Conservation (phyloP, 2,113 vertebrate genomes). For the Heliornis fulica region DNA sequence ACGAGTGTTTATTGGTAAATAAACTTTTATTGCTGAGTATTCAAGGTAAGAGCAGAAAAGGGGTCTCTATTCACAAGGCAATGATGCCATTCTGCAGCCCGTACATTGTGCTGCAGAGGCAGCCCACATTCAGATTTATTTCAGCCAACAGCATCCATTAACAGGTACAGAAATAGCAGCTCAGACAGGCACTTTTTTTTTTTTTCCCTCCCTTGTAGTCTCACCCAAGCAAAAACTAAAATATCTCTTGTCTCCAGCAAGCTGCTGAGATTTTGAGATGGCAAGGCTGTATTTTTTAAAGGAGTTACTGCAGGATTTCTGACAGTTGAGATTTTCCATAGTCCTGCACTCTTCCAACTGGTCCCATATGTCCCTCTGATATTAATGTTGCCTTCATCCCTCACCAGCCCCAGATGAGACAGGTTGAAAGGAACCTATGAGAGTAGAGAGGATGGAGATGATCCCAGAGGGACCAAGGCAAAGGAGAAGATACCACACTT, state of each 20-base stretch:
- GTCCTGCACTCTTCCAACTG: not conserved
- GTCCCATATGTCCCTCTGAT: not conserved
- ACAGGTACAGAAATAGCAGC: constrained; percentile 53
- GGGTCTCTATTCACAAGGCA: not conserved
- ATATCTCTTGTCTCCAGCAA: constrained; percentile 37
- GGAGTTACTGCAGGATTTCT: not conserved
- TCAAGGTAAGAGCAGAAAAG: not conserved
- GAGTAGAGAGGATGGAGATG: not conserved
- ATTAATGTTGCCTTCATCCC: not conserved
- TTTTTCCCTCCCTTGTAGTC: not conserved
- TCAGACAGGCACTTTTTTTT: not conserved
- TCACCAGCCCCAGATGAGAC: not conserved
- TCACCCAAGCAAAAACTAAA: constrained; percentile 29
- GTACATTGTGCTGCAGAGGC: not conserved
- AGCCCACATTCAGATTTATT: constrained; percentile 16
- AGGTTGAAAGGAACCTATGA: not conserved
- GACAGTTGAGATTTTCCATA: not conserved
- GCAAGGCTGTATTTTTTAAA: not conserved
- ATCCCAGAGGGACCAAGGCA: rapidly evolving
- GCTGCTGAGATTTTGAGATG: constrained; percentile 17
- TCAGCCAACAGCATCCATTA: constrained; percentile 12
- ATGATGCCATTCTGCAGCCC: not conserved
- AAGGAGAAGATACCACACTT: not conserved
- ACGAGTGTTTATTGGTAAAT: not conserved
- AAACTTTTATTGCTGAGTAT: not conserved